Evolutionary conservation across 2,797 vertebrate species (phyloP).

Genomic region (Pipistrellus pipistrellus): DNA sequence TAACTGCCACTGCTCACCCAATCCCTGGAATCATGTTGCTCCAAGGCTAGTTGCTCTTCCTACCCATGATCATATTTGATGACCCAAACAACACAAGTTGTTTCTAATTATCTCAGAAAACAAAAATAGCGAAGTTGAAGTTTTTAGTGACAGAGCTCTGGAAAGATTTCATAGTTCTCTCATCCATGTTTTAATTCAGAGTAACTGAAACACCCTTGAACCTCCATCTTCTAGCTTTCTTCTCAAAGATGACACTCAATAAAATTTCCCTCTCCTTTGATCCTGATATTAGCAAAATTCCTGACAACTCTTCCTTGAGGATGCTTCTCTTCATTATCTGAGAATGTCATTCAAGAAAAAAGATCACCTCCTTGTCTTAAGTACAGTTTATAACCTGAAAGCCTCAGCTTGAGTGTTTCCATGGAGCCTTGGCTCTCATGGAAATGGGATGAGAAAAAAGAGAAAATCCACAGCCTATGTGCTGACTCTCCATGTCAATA

Average conservation of each 20-base stretch:
- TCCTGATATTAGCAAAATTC: not conserved
- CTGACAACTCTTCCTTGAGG: not conserved
- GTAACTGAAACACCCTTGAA: not conserved
- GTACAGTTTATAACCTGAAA: not conserved
- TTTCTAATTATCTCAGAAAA: not conserved
- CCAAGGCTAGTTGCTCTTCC: not conserved
- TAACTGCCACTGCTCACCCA: not conserved
- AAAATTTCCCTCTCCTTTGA: constrained; percentile 26
- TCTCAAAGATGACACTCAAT: constrained; percentile 33
- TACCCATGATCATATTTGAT: not conserved
- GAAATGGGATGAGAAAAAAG: not conserved
- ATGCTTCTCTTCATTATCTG: not conserved
- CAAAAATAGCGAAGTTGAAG: not conserved
- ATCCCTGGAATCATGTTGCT: not conserved
- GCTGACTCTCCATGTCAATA: too few species aligned
- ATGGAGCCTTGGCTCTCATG: not conserved
- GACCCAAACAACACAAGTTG: not conserved
- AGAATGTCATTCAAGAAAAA: not conserved
- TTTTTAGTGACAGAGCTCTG: not conserved
- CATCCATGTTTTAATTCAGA: constrained; percentile 13
- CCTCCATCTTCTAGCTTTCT: constrained; percentile 11
- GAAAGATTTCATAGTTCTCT: not conserved
- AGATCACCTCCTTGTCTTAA: not conserved
- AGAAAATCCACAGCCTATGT: not conserved
- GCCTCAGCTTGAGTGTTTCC: not conserved